A percentile compares a stretch with the other conserved stretches of the same genome.
phyloP scores from a whole-genome alignment of 2,888 invertebrate species.

The Drosophila paucipuncta region DNA sequence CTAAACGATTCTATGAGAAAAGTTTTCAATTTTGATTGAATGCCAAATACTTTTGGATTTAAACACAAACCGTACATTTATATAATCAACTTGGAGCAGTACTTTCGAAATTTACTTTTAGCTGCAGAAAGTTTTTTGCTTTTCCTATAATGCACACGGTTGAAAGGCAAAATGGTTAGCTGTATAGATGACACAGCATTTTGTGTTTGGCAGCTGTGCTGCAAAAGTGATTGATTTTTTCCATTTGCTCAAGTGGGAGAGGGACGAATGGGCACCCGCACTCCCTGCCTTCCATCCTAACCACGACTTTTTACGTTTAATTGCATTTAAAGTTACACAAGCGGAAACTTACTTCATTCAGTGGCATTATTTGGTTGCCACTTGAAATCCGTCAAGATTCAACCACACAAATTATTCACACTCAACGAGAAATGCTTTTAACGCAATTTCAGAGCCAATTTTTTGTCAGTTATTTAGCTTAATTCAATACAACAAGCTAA shows the following conservation, averaged over 20 bases:
- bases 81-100: not conserved
- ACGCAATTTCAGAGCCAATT: not conserved
- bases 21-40: not conserved
- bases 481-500: slow-evolving; percentile 4
- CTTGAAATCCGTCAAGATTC: slow-evolving; percentile 5
- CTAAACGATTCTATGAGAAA: not conserved
- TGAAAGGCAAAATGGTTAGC: slow-evolving; percentile 47
- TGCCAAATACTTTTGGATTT: not conserved
- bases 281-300: not conserved
- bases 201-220: slow-evolving; percentile 65
- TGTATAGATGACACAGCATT: slow-evolving; percentile 72
- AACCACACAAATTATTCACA: slow-evolving; percentile 16
- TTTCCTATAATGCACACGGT: not conserved
- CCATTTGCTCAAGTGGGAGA: slow-evolving; percentile 24
- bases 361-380: slow-evolving; percentile 16
- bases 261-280: not conserved
- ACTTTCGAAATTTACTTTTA: not conserved
- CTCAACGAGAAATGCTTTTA: slow-evolving; percentile 3
- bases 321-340: slow-evolving; percentile 61
- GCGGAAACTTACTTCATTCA: slow-evolving; percentile 53
- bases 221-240: slow-evolving; percentile 71
- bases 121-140: not conserved
- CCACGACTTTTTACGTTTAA: slow-evolving; percentile 48
- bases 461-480: slow-evolving; percentile 1
- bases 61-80: not conserved